These are phyloP conservation scores for Cyprinodon brontotheroides DNA, from an alignment of 2,113 vertebrate genomes.

Conservation along the genomic window DNA sequence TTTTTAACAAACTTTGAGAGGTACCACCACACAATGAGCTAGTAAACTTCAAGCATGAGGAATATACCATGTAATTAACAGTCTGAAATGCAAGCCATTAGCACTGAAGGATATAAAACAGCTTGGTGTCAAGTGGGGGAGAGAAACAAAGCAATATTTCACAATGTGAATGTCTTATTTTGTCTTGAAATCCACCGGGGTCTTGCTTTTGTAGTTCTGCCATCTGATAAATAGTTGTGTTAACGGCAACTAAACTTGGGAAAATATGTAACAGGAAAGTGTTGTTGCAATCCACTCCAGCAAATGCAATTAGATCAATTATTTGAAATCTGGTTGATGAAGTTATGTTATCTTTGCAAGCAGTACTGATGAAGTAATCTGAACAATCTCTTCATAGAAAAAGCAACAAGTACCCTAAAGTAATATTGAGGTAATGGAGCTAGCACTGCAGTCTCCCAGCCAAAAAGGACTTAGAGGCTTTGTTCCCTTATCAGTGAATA, in stretches of 20 bases:
- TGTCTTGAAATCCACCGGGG: background rate
- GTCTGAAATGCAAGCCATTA: constrained; percentile 9
- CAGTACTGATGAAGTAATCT: too few relatives aligned
- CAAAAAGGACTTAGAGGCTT: too few relatives aligned
- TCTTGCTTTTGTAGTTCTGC: background rate
- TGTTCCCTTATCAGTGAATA: too few relatives aligned
- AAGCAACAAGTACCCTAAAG: too few relatives aligned
- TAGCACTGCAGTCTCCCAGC: too few relatives aligned
- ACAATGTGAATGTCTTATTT: constrained; percentile 10
- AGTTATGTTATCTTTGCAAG: too few relatives aligned
- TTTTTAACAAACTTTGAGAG: constrained; percentile 10
- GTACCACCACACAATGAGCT: background rate
- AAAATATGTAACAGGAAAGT: background rate
- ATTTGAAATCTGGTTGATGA: too few relatives aligned
- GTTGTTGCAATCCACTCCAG: too few relatives aligned
- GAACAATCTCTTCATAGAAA: too few relatives aligned
- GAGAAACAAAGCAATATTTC: constrained; percentile 9
- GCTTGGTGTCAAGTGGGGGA: constrained; percentile 17
- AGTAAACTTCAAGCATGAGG: constrained; percentile 12
- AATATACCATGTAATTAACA: constrained; percentile 28
- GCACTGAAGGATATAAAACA: constrained; percentile 32
- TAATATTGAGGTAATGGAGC: too few relatives aligned
- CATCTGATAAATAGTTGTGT: background rate
- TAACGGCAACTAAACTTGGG: background rate
- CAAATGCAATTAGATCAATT: too few relatives aligned